Evolutionary conservation across 1,140 invertebrate genomes (phyloP).

Genomic region (Holotrichia oblita): DNA sequence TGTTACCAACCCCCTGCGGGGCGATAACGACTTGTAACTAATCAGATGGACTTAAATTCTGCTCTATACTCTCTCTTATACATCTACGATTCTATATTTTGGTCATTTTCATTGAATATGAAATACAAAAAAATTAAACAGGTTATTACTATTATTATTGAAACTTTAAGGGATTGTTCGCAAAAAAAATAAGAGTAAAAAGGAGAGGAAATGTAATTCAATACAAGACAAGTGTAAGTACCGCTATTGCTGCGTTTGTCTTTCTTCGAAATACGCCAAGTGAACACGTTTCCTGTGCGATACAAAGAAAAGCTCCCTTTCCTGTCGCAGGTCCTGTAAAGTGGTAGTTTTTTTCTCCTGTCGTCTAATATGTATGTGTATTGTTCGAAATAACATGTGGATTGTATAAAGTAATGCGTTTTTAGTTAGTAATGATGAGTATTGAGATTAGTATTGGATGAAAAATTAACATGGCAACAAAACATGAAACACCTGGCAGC

Average conservation of each 20-base stretch:
- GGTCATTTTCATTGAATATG: too few species aligned
- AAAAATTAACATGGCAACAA: too few species aligned
- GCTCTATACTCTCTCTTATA: too few species aligned
- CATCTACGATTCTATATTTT: background rate
- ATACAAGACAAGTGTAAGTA: slow-evolving; percentile 41
- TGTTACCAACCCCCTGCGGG: slow-evolving; percentile 51
- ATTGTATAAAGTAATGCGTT: background rate
- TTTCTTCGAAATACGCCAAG: slow-evolving; percentile 27
- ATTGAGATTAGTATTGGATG: too few species aligned
- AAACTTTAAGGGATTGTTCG: too few species aligned
- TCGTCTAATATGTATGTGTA: background rate
- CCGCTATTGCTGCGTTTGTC: slow-evolving; percentile 3
- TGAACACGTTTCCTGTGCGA: slow-evolving; percentile 18
- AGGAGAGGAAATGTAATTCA: slow-evolving; percentile 43
- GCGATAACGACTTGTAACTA: slow-evolving; percentile 54
- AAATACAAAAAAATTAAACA: too few species aligned
- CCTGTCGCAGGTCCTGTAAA: slow-evolving; percentile 29
- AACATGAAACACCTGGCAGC: too few species aligned
- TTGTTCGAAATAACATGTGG: slow-evolving; percentile 23
- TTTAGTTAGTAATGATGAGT: too few species aligned
- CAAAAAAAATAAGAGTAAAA: slow-evolving; percentile 9
- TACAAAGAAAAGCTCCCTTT: slow-evolving; percentile 22
- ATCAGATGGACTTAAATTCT: slow-evolving; percentile 49
- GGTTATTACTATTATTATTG: too few species aligned
- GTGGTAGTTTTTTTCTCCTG: background rate